A percentile compares a stretch with the other conserved stretches of the same genome.
Evolutionary conservation across 1,140 invertebrate species (phyloP).

Genomic region (Psilanteris sp.): DNA sequence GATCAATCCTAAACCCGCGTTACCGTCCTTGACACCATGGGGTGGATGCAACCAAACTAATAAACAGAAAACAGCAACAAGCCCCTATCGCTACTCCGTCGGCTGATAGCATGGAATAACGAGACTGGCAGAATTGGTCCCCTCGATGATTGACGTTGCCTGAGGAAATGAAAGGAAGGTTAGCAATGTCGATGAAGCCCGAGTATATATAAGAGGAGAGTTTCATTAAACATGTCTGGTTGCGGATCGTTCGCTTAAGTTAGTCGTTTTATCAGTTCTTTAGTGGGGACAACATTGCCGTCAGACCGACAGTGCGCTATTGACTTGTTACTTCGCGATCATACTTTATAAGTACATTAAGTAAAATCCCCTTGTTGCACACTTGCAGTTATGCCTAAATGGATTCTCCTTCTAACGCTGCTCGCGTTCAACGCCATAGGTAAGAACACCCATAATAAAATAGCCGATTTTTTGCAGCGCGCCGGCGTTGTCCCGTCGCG

Average conservation of each 20-base stretch:
- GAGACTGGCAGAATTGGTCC: constrained; percentile 38
- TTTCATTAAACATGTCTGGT: constrained; percentile 70
- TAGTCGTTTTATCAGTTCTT: constrained; percentile 47
- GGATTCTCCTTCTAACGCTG: constrained; percentile 58
- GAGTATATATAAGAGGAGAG: constrained; percentile 66
- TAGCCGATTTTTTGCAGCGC: too few species aligned
- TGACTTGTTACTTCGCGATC: constrained; percentile 29
- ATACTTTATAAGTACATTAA: constrained; percentile 31
- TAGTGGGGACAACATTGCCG: constrained; percentile 41
- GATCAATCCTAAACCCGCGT: too few species aligned
- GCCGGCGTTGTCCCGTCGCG: too few species aligned
- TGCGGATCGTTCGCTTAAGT: constrained; percentile 63
- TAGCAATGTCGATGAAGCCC: constrained; percentile 64
- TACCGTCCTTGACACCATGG: too few species aligned
- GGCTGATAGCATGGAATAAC: too few species aligned
- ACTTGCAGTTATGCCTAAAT: constrained; percentile 65
- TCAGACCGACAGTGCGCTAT: constrained; percentile 9
- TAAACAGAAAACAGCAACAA: too few species aligned
- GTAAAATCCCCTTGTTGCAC: constrained; percentile 26
- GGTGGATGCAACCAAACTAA: too few species aligned
- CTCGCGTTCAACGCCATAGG: constrained; percentile 63
- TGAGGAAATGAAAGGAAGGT: constrained; percentile 74
- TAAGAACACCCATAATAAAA: constrained; percentile 42
- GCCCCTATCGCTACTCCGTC: too few species aligned
- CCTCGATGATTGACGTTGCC: constrained; percentile 69